Conservation (phyloP, 2,797 vertebrate species). For the Distichodus sexfasciatus region DNA sequence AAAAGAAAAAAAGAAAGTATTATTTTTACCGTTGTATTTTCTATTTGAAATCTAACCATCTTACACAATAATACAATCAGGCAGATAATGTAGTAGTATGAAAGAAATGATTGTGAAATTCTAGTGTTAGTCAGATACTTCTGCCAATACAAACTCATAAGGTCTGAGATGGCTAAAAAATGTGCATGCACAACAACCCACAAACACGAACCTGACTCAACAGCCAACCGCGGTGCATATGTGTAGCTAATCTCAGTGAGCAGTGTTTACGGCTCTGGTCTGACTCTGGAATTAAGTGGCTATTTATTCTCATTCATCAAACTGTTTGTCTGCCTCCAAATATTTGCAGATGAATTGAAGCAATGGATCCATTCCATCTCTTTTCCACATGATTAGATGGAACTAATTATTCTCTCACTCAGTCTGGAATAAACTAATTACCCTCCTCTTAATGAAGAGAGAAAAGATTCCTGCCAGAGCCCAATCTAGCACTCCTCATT, state of each 20-base stretch:
- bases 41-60: too few species aligned
- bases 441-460: slow-evolving; percentile 42
- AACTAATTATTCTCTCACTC: slow-evolving; percentile 54
- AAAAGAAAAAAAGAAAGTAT: too few species aligned
- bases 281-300: slow-evolving; percentile 24
- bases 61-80: too few species aligned
- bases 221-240: slow-evolving; percentile 4
- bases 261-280: background rate
- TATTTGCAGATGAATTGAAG: slow-evolving; percentile 44
- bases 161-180: background rate
- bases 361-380: slow-evolving; percentile 42
- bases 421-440: slow-evolving; percentile 55
- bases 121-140: background rate
- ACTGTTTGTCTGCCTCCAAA: slow-evolving; percentile 36
- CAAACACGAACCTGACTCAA: background rate
- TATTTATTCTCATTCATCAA: slow-evolving; percentile 37
- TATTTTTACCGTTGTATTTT: too few species aligned
- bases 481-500: slow-evolving; percentile 19
- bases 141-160: background rate
- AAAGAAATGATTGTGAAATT: background rate
- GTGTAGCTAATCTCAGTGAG: background rate
- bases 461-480: slow-evolving; percentile 33
- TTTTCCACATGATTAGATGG: slow-evolving; percentile 52
- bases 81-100: too few species aligned
- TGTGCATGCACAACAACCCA: background rate